Conservation (phyloP, 2,797 vertebrate species). For the Macropus fuliginosus region DNA sequence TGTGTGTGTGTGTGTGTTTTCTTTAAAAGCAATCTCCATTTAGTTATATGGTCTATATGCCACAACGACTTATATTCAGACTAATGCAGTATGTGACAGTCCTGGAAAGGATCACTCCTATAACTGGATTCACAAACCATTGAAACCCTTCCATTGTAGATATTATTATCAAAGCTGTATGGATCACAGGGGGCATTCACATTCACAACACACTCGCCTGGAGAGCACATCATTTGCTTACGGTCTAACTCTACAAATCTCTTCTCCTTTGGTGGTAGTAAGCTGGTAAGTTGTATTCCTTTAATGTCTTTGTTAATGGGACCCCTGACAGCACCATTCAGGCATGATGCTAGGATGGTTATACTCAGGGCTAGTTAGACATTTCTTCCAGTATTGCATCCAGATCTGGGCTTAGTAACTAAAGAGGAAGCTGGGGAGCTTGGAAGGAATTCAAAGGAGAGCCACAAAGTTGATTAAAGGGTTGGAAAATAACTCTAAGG, state of each 20-base stretch:
- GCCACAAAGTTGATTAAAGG: conserved; percentile 51
- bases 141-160: conserved; percentile 80
- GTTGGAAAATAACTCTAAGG: conserved; percentile 53
- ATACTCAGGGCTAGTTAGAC: not conserved
- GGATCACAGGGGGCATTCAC: conserved; percentile 90
- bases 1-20: not conserved
- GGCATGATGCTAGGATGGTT: conserved; percentile 25
- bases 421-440: conserved; percentile 37
- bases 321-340: not conserved
- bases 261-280: conserved; percentile 87
- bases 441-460: conserved; percentile 58
- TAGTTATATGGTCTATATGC: not conserved
- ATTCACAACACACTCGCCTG: conserved; percentile 90
- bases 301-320: not conserved
- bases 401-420: not conserved
- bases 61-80: not conserved
- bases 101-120: not conserved
- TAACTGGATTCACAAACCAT: not conserved
- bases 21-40: not conserved
- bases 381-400: conserved; percentile 4
- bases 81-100: not conserved
- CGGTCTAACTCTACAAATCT: conserved; percentile 93
- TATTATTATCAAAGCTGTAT: conserved; percentile 90
- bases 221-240: conserved; percentile 92
- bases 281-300: conserved; percentile 87